phyloP scores from a whole-genome alignment of 2,113 vertebrate genomes.

The Ophthalmolycus amberensis region DNA sequence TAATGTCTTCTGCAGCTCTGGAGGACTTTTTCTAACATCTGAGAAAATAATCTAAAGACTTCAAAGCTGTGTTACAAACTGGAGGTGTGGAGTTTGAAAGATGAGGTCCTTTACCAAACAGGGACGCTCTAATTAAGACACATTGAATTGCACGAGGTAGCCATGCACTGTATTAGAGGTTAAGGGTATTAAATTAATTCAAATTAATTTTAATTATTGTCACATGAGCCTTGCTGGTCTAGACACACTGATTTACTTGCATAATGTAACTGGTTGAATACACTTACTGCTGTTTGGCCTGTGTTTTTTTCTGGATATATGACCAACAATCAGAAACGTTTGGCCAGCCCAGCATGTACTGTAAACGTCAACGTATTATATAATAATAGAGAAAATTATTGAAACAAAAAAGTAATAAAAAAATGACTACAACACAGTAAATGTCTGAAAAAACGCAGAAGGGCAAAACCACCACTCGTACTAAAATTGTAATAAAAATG shows the following conservation, averaged over 20 bases:
- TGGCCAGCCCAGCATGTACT: too few relatives aligned
- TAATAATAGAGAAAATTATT: neutral
- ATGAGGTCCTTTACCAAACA: too few relatives aligned
- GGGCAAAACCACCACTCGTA: neutral
- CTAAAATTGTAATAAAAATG: neutral
- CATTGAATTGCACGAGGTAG: neutral
- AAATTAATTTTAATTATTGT: neutral
- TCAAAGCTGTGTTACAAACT: neutral
- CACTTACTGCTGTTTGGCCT: neutral
- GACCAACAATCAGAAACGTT: neutral
- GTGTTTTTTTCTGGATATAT: neutral
- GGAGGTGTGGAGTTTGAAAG: too few relatives aligned
- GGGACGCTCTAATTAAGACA: neutral
- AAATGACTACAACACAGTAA: neutral
- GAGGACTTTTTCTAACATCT: neutral
- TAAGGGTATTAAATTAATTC: too few relatives aligned
- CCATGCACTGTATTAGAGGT: too few relatives aligned
- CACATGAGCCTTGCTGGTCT: neutral
- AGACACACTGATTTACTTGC: neutral
- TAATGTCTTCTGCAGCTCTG: neutral
- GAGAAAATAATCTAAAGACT: neutral
- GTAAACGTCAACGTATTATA: neutral
- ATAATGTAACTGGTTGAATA: neutral
- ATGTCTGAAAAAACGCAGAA: neutral
- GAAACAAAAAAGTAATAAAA: too few relatives aligned